phyloP scores from a whole-genome alignment of 2,113 vertebrate species.

The Cettia cetti region DNA sequence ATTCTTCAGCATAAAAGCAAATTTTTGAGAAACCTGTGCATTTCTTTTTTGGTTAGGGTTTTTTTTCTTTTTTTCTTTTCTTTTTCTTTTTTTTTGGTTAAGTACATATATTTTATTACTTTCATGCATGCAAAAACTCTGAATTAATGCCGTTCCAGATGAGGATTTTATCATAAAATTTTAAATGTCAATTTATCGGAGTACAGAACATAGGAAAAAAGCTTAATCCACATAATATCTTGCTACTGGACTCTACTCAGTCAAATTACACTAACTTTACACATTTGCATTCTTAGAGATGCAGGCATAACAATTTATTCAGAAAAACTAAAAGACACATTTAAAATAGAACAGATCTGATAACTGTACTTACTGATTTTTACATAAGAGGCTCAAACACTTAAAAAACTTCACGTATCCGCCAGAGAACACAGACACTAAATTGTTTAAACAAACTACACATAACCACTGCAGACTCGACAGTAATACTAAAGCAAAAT shows the following conservation, averaged over 20 bases:
- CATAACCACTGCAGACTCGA: not conserved
- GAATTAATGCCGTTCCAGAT: conserved; percentile 3
- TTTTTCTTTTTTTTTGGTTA: not conserved
- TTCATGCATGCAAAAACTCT: conserved; percentile 9
- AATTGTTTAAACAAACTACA: not conserved
- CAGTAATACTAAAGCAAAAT: not conserved
- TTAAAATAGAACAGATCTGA: not conserved
- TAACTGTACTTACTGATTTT: not conserved
- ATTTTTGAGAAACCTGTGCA: not conserved
- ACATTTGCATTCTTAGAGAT: not conserved
- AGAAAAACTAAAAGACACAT: not conserved
- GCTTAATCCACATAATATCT: not conserved
- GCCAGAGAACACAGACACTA: not conserved
- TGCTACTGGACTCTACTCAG: not conserved
- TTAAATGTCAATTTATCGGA: not conserved
- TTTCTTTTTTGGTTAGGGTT: not conserved
- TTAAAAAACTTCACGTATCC: not conserved
- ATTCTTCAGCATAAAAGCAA: conserved; percentile 29
- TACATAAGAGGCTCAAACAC: not conserved
- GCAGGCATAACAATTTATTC: not conserved
- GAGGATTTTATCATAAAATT: not conserved
- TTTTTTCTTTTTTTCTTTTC: not conserved
- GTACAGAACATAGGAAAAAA: not conserved
- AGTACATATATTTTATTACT: not conserved
- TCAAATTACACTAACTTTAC: not conserved